These are phyloP conservation scores for Epinephelus cyanopodus DNA, from an alignment of 2,113 vertebrate genomes.

Conservation along the genomic window DNA sequence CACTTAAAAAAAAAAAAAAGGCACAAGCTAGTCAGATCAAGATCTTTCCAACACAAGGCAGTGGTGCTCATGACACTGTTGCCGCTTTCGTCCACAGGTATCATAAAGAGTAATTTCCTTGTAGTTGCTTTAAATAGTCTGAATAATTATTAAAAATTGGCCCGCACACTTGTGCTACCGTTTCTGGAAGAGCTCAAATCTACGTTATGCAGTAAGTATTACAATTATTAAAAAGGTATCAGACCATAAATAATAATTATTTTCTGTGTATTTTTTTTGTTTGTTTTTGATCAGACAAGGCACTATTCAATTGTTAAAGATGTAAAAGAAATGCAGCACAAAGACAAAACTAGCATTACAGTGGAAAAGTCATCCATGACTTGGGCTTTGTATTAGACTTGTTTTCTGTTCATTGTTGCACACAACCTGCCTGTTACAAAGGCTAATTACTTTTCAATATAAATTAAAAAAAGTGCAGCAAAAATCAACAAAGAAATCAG, in stretches of 20 bases:
- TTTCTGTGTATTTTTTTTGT: not conserved
- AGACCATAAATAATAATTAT: not conserved
- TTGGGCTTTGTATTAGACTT: not conserved
- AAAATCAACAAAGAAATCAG: not conserved
- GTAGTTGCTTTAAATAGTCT: not conserved
- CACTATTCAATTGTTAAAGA: not conserved
- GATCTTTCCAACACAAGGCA: too few relatives aligned
- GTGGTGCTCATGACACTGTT: too few relatives aligned
- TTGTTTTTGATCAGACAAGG: not conserved
- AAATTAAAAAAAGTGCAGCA: not conserved
- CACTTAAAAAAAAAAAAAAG: too few relatives aligned
- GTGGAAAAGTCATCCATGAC: not conserved
- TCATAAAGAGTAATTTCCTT: too few relatives aligned
- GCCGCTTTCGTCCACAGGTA: too few relatives aligned
- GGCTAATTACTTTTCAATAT: not conserved
- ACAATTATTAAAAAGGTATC: not conserved
- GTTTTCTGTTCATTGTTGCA: not conserved
- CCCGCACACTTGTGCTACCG: not conserved
- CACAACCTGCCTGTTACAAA: slow-evolving; percentile 37
- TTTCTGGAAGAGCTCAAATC: not conserved
- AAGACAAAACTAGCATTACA: not conserved
- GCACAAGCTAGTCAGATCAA: too few relatives aligned
- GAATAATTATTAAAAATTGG: not conserved
- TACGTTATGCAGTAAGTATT: too few relatives aligned
- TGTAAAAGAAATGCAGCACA: not conserved